Percentiles rank a stretch among this genome's conserved stretches.
Evolutionary conservation across 2,888 invertebrate genomes (phyloP).

Genomic region (Clanis bilineata): DNA sequence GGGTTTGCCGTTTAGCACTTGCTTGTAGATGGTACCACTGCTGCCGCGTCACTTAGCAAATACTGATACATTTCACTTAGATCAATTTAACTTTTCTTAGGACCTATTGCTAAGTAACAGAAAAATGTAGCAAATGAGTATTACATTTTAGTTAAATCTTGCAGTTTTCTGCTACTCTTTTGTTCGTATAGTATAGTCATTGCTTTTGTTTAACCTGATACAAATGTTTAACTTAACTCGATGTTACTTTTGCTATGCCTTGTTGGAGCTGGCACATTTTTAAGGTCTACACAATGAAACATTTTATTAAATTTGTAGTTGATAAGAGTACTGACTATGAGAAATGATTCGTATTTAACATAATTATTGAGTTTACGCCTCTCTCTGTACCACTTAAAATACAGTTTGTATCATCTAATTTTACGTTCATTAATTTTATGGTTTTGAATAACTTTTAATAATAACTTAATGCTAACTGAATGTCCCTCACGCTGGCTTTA

Average conservation of each 20-base stretch:
- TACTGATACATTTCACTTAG: slow-evolving; percentile 1
- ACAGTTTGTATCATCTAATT: not conserved
- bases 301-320: no score
- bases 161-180: no score
- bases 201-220: no score
- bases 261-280: no score
- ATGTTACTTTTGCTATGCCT: no score
- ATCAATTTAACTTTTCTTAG: not conserved
- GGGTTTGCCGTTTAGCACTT: slow-evolving; percentile 6
- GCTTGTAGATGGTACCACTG: not conserved
- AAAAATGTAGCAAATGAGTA: no score
- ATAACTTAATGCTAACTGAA: not conserved
- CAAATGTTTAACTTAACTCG: no score
- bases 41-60: not conserved
- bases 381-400: not conserved
- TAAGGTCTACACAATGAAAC: no score
- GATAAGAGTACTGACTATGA: no score
- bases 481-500: not conserved
- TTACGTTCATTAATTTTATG: not conserved
- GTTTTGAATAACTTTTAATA: not conserved
- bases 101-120: not conserved
- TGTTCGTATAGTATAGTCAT: no score
- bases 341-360: no score
- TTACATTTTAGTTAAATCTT: no score
- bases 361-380: not conserved